Conservation (phyloP, 2,797 vertebrate species). For the Pseudomugil tenellus region DNA sequence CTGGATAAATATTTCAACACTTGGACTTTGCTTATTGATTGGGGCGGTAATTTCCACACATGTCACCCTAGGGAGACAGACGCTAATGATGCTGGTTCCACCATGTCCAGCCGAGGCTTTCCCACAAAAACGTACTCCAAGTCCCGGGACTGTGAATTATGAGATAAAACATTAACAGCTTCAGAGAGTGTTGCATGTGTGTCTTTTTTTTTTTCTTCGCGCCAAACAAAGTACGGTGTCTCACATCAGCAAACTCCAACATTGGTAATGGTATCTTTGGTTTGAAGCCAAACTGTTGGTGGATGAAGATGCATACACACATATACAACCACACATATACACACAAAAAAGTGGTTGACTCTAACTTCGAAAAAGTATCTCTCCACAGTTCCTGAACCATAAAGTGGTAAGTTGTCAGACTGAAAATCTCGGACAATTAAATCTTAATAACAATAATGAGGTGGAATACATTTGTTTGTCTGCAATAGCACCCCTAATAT, state of each 20-base stretch:
- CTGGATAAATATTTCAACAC: constrained; percentile 90
- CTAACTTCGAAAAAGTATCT: constrained; percentile 34
- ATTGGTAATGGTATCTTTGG: constrained; percentile 74
- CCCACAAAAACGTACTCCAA: constrained; percentile 82
- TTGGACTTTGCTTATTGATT: constrained; percentile 90
- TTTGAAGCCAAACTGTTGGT: constrained; percentile 70
- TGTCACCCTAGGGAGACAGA: constrained; percentile 80
- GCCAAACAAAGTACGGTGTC: constrained; percentile 68
- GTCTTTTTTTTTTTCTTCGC: constrained; percentile 55
- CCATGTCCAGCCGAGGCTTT: constrained; percentile 85
- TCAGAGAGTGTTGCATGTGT: constrained; percentile 76
- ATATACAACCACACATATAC: constrained; percentile 4
- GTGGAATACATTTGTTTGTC: constrained; percentile 20
- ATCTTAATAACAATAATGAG: constrained; percentile 13
- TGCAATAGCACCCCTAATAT: constrained; percentile 28
- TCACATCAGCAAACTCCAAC: constrained; percentile 61
- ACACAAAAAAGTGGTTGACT: constrained; percentile 49
- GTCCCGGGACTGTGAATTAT: constrained; percentile 81
- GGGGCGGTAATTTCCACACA: constrained; percentile 87
- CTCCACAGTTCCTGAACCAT: constrained; percentile 15
- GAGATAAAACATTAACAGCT: constrained; percentile 86
- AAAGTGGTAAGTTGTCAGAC: constrained; percentile 24
- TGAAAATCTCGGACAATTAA: constrained; percentile 23
- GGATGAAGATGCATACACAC: constrained; percentile 25
- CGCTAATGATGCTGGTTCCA: constrained; percentile 89